phyloP scores from a whole-genome alignment of 2,797 vertebrate species.

The Silurus aristotelis region DNA sequence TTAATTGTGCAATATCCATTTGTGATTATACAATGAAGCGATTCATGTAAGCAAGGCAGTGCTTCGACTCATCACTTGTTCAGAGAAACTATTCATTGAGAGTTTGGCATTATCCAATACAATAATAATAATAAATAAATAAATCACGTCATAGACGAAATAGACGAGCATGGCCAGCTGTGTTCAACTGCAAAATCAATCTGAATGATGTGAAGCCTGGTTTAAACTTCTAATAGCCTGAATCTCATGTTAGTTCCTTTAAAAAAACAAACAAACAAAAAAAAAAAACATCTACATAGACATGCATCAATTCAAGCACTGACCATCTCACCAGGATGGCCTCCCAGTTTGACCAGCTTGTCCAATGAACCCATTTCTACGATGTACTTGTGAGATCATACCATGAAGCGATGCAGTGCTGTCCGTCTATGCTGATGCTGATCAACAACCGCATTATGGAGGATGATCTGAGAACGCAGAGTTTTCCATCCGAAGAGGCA shows the following conservation, averaged over 20 bases:
- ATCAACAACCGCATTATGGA: not conserved
- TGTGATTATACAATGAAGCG: not conserved
- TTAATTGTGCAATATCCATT: not conserved
- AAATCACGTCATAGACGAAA: too few relatives aligned
- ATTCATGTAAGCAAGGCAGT: not conserved
- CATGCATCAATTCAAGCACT: not conserved
- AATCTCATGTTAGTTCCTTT: not conserved
- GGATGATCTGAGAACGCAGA: not conserved
- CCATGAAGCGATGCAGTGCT: not conserved
- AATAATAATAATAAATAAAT: too few relatives aligned
- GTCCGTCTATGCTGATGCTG: not conserved
- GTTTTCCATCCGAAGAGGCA: not conserved
- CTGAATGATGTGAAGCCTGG: not conserved
- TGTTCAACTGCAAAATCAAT: not conserved
- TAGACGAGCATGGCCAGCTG: not conserved
- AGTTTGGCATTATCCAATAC: not conserved
- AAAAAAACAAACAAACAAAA: not conserved
- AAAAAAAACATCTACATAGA: not conserved
- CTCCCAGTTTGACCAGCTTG: not conserved
- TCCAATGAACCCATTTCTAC: not conserved
- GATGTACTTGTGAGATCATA: not conserved
- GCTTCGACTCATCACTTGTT: not conserved
- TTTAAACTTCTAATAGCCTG: not conserved
- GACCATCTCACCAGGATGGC: not conserved
- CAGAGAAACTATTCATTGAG: not conserved